Evolutionary conservation across 35 echinoderm and acorn worm genomes (phyloP).

Genomic region (Hemicentrotus pulcherrimus): DNA sequence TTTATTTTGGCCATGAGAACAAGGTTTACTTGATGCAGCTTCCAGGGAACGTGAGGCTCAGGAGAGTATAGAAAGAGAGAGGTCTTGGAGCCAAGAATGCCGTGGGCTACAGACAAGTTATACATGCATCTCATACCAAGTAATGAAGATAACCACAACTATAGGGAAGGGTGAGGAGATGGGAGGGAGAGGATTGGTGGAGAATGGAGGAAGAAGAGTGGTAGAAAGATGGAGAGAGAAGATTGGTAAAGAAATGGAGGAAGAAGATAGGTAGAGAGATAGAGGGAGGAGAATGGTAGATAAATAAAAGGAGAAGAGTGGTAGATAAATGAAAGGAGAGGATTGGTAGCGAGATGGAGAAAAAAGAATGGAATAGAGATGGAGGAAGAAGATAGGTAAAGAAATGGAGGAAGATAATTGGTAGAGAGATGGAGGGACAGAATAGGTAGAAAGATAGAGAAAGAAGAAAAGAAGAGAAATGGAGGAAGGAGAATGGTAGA

Average conservation of each 20-base stretch:
- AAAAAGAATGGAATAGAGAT: background rate
- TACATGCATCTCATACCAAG: slow-evolving; percentile 42
- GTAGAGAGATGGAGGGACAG: background rate
- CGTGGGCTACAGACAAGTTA: slow-evolving; percentile 40
- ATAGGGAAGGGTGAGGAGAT: background rate
- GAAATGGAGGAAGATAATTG: background rate
- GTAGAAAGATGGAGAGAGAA: background rate
- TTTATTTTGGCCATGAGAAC: background rate
- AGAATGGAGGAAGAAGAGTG: background rate
- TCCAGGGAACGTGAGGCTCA: background rate
- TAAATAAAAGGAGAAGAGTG: background rate
- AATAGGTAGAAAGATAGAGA: background rate
- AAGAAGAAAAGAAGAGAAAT: background rate
- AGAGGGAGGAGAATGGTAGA: background rate
- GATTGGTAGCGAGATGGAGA: slow-evolving; percentile 12
- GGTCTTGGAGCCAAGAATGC: slow-evolving; percentile 26
- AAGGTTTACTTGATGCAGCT: background rate
- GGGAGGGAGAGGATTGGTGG: background rate
- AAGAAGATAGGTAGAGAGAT: background rate
- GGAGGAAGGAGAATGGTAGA: background rate
- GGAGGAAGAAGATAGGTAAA: slow-evolving; percentile 32
- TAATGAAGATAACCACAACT: background rate
- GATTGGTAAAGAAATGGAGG: background rate
- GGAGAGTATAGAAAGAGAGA: background rate
- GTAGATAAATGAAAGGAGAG: background rate